These are phyloP conservation scores for Nyctibius bracteatus DNA, from an alignment of 2,113 vertebrate genomes.

Conservation along the genomic window DNA sequence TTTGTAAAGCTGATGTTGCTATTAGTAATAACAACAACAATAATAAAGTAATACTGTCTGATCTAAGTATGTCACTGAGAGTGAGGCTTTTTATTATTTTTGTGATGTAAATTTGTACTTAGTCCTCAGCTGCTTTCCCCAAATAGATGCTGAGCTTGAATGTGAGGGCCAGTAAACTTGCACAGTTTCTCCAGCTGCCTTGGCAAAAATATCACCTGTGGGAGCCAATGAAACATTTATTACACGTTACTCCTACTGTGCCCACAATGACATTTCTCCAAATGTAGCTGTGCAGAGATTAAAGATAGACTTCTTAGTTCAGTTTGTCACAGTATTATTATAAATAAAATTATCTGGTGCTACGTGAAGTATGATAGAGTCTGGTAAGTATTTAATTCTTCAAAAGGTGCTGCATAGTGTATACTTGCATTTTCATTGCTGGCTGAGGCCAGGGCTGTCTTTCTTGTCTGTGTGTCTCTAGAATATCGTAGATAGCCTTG, in stretches of 20 bases:
- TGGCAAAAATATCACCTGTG: slow-evolving; percentile 62
- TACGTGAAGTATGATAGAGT: background rate
- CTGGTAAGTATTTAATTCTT: background rate
- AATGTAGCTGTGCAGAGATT: slow-evolving; percentile 16
- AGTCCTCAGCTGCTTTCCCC: slow-evolving; percentile 61
- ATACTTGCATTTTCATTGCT: background rate
- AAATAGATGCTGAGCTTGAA: slow-evolving; percentile 49
- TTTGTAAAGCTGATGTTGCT: background rate
- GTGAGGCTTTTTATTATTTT: slow-evolving; percentile 40
- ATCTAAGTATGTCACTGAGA: slow-evolving; percentile 38
- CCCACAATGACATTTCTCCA: slow-evolving; percentile 31
- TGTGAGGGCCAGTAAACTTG: slow-evolving; percentile 40
- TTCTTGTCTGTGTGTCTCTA: background rate
- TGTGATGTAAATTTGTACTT: slow-evolving; percentile 35
- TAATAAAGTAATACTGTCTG: background rate
- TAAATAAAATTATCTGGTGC: background rate
- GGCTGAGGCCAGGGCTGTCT: background rate
- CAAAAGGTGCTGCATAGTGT: background rate
- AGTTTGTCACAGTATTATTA: background rate
- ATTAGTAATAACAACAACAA: background rate
- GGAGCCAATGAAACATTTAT: slow-evolving; percentile 57
- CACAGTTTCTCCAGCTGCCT: slow-evolving; percentile 64
- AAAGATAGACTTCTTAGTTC: slow-evolving; percentile 20
- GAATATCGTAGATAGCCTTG: background rate
- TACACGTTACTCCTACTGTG: slow-evolving; percentile 42